A percentile compares a stretch with the other conserved stretches of the same genome.
Evolutionary conservation across 2,797 vertebrate species (phyloP).

Genomic region (Pristis pectinata): DNA sequence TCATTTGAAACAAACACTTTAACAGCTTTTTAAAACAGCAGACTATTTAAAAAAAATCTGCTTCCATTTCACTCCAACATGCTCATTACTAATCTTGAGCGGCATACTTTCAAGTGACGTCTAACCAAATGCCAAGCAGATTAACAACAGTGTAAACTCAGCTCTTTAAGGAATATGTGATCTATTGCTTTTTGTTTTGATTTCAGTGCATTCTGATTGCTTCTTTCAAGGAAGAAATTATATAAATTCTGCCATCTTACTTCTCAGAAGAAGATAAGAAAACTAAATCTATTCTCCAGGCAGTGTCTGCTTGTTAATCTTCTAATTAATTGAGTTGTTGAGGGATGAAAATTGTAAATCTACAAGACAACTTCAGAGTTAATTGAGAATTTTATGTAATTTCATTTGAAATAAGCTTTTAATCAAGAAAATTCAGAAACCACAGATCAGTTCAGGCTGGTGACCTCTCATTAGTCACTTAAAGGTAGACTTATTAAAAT

Average conservation of each 20-base stretch:
- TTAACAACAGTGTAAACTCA: no score
- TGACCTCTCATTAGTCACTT: neutral
- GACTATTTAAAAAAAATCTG: no score
- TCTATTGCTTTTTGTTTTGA: neutral
- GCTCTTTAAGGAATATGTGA: neutral
- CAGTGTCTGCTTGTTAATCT: neutral
- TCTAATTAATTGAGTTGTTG: neutral
- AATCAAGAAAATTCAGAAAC: neutral
- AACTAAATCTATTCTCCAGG: neutral
- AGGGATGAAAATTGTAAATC: neutral
- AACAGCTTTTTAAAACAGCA: neutral
- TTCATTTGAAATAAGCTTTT: neutral
- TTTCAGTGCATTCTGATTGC: neutral
- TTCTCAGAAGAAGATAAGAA: neutral
- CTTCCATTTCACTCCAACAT: neutral
- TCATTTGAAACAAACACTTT: neutral
- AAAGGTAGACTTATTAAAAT: neutral
- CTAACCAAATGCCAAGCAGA: neutral
- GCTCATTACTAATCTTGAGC: neutral
- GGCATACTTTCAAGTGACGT: neutral
- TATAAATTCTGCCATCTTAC: neutral
- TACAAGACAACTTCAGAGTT: neutral
- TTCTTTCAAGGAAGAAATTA: neutral
- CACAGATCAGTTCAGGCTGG: neutral
- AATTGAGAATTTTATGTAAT: neutral